Base-by-base conservation (phyloP, 2,113 vertebrate genomes). In the Oryzias javanicus region DNA sequence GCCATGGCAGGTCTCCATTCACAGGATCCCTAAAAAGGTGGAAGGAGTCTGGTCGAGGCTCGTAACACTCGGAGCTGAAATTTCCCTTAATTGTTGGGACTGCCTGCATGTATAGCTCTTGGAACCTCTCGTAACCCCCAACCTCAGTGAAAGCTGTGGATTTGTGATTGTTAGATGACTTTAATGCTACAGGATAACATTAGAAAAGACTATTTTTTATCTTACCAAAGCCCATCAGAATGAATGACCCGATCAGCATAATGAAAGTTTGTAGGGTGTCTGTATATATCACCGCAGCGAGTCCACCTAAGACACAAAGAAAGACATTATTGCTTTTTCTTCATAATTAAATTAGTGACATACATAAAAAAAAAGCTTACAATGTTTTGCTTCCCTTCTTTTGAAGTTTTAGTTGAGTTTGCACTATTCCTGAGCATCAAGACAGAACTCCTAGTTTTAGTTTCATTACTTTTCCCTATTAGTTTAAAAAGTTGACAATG, bases 211-310 rank as follows among this genome's bases (percentile, higher is more conserved):
- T 56, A 6, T 6, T 64, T 45, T 17, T 12, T 1, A 24, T 15
- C 46, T 92, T 88, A 99, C 97, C 95, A 84, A 93, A 98, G 17
- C 93, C 94, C 81, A 94, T 93, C 1, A 99, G 94, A 78, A 98
- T 92, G 42, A 95, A 86, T 52, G 96, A 96, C 42, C 97, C 97
- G 56, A 95, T 80, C 12, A 99, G 27, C 96, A 99, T 99, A 81
- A 99, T 98, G 22, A 85, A 29, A 0, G 97, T 97, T 79, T 99
- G 97, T 45, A 99, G 76, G 2, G 97, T 94, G 80, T 99, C 97
- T 0, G 97, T 99, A 89, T 98, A 99, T 82, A 99, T 99, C 76
- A 99, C 97, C 35, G 97, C 97, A 1, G 97, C 95, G 64, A 99
- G 82, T 55, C 97, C 97, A 83, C 97, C 97, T 97, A 59, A 12